These are phyloP conservation scores for Muscicapa striata DNA, from an alignment of 2,797 vertebrate genomes.

Conservation along the genomic window DNA sequence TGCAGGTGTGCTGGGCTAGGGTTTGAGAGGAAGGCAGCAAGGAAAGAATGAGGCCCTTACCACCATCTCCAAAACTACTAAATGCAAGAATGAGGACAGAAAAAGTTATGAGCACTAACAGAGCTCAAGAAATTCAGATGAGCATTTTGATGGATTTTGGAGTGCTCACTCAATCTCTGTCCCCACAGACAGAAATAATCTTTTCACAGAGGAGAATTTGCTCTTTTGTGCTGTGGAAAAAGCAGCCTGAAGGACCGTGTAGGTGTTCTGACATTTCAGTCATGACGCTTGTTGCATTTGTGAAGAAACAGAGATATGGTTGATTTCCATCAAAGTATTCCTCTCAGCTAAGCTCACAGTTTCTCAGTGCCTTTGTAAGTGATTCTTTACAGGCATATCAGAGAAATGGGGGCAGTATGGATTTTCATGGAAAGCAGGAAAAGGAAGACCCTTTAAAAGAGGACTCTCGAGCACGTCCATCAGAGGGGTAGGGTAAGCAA, in stretches of 20 bases:
- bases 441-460: neutral
- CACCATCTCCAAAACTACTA: neutral
- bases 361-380: neutral
- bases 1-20: neutral
- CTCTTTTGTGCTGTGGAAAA: neutral
- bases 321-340: neutral
- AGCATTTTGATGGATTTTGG: neutral
- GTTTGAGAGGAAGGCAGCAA: neutral
- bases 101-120: neutral
- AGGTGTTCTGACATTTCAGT: slow-evolving; percentile 50
- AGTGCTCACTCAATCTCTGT: neutral
- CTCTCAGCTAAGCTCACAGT: neutral
- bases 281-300: neutral
- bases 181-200: neutral
- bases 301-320: neutral
- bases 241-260: slow-evolving; percentile 37
- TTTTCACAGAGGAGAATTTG: neutral
- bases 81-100: neutral
- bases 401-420: neutral
- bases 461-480: neutral
- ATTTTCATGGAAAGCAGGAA: neutral
- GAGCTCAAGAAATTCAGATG: neutral
- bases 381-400: neutral
- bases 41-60: neutral
- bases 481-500: neutral